Percentiles rank a stretch among this genome's conserved stretches.
These are phyloP conservation scores for Vespertilio murinus DNA, from an alignment of 2,797 vertebrate species.

Conservation along the genomic window DNA sequence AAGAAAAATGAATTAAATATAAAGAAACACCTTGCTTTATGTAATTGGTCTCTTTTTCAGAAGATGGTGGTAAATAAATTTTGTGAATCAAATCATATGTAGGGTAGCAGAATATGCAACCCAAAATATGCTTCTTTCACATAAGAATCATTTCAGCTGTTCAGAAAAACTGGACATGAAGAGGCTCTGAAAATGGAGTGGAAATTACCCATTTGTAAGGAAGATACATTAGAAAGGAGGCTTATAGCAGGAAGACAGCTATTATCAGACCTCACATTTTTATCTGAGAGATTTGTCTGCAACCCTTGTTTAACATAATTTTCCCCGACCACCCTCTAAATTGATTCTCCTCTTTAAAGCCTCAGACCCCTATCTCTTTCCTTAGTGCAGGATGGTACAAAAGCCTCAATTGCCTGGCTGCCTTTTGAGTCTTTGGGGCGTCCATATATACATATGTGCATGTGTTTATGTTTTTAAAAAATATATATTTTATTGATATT, in stretches of 20 bases:
- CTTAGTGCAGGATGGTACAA: neutral
- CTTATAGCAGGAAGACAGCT: neutral
- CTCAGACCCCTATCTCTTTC: neutral
- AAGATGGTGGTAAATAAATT: neutral
- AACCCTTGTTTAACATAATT: neutral
- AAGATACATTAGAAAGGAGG: neutral
- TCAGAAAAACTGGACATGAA: neutral
- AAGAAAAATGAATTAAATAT: conserved; percentile 25
- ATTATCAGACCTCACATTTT: neutral
- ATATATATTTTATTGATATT: too few relatives aligned
- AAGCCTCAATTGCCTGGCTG: neutral
- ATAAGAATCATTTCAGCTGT: neutral
- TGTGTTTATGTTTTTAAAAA: too few relatives aligned
- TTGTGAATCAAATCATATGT: neutral
- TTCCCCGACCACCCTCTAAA: neutral
- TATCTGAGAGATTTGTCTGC: neutral
- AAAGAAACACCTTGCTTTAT: neutral
- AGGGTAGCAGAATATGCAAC: neutral
- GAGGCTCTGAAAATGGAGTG: neutral
- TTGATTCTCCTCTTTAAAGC: neutral
- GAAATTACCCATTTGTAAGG: neutral
- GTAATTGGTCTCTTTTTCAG: conserved; percentile 1
- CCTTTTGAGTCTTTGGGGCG: neutral
- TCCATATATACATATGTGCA: neutral
- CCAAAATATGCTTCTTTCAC: neutral